phyloP scores from a whole-genome alignment of 2,797 vertebrate genomes.

The Tokudaia tokunoshimensis region DNA sequence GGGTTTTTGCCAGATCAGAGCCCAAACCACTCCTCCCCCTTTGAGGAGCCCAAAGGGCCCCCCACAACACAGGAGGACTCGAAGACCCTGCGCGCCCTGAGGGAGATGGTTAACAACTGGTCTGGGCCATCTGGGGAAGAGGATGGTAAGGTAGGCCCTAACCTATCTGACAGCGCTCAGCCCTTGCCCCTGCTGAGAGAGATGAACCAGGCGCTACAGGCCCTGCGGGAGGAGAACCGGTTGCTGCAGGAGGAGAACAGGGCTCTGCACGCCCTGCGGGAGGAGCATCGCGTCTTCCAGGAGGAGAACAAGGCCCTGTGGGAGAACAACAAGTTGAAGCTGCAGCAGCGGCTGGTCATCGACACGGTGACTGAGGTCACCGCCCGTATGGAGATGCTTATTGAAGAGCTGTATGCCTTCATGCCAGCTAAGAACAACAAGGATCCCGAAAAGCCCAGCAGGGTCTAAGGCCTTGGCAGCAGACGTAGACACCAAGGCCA shows the following conservation, averaged over 20 bases:
- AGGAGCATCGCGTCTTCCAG: conserved; percentile 44
- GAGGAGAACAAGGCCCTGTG: conserved; percentile 81
- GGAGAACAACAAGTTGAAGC: conserved; percentile 85
- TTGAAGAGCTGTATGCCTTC: conserved; percentile 83
- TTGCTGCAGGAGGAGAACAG: conserved; percentile 77
- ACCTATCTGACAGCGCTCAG: conserved; percentile 9
- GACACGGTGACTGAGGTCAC: conserved; percentile 85
- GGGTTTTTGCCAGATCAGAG: conserved; percentile 40
- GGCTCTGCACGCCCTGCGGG: conserved; percentile 68
- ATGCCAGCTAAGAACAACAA: conserved; percentile 48
- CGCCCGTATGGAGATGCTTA: conserved; percentile 83
- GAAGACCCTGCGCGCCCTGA: background rate
- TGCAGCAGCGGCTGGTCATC: conserved; percentile 85
- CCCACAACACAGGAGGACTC: conserved; percentile 59
- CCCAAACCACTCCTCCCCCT: background rate
- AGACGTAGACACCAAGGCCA: fast-evolving
- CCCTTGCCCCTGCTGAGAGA: conserved; percentile 74
- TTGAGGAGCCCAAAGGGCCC: conserved; percentile 69
- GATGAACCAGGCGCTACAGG: conserved; percentile 76
- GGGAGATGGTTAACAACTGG: conserved; percentile 67
- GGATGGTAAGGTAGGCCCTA: background rate
- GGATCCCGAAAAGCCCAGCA: conserved; percentile 73
- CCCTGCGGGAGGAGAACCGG: conserved; percentile 81
- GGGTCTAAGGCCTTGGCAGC: conserved; percentile 40
- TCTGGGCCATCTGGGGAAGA: background rate